Percentiles rank a stretch among this genome's conserved stretches.
Conservation (phyloP, 2,888 invertebrate species). For the Pyrrhosoma nymphula region DNA sequence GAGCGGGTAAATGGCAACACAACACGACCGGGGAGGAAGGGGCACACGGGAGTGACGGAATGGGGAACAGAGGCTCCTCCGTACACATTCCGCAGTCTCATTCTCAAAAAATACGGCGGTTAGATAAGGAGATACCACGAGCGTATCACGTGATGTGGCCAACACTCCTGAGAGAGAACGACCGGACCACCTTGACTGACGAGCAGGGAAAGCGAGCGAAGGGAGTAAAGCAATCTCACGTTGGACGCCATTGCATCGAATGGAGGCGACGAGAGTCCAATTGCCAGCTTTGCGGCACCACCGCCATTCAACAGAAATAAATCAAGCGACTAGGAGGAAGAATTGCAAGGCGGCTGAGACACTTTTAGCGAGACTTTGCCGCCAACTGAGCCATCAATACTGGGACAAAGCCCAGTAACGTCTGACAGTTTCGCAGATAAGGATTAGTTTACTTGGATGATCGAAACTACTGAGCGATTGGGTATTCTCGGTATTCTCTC, state of each 20-base stretch:
- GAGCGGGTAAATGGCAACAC: not conserved
- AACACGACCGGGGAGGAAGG: not conserved
- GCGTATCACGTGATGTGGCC: constrained; percentile 9
- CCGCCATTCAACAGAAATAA: not conserved
- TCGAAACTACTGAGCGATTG: too few relatives aligned
- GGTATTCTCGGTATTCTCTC: too few relatives aligned
- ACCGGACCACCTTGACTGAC: constrained; percentile 31
- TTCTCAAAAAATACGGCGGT: not conserved
- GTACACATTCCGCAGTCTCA: not conserved
- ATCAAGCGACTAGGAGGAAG: not conserved
- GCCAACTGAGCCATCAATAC: not conserved
- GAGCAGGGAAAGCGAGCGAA: not conserved
- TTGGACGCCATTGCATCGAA: not conserved
- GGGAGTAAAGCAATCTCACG: not conserved
- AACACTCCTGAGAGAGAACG: not conserved
- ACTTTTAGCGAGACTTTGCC: not conserved
- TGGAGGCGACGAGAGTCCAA: not conserved
- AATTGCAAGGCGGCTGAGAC: not conserved
- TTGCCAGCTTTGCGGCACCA: not conserved
- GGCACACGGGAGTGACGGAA: not conserved
- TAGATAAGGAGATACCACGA: constrained; percentile 24
- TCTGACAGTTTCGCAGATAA: not conserved
- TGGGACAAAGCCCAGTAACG: not conserved
- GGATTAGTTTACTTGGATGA: not conserved
- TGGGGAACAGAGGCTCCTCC: not conserved